Conservation (phyloP, 2,888 invertebrate genomes). For the Drosophila siamana region DNA sequence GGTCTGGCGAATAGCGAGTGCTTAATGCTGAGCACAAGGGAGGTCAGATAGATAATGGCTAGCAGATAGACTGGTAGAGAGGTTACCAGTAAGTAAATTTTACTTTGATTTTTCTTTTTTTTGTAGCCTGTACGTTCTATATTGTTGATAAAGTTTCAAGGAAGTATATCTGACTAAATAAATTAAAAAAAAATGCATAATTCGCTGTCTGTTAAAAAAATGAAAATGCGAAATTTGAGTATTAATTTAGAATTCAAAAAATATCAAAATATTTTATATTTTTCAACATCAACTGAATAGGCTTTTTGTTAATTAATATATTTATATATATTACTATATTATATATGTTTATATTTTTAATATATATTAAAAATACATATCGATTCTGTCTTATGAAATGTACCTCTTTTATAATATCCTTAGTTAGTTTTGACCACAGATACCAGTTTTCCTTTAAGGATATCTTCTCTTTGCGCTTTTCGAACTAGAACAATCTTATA, state of each 20-base stretch:
- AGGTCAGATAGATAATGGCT: slow-evolving; percentile 22
- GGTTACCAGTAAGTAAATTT: slow-evolving; percentile 71
- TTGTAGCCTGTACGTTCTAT: not conserved
- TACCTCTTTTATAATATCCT: no score
- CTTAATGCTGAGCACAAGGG: slow-evolving; percentile 18
- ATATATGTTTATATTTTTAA: no score
- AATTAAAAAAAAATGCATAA: no score
- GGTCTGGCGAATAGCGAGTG: slow-evolving; percentile 1
- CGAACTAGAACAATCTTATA: not conserved
- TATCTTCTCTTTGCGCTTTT: not conserved
- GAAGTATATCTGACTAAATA: not conserved
- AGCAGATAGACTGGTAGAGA: slow-evolving; percentile 9
- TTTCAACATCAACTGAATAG: no score
- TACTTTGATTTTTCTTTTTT: slow-evolving; percentile 46
- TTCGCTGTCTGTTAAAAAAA: no score
- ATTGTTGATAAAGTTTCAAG: not conserved
- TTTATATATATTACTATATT: not conserved
- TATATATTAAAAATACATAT: no score
- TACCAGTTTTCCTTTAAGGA: not conserved
- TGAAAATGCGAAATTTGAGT: no score
- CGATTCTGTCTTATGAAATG: no score
- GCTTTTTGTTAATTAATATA: no score
- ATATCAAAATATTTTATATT: no score
- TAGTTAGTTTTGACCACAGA: no score
- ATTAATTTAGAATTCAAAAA: no score